Conservation (phyloP, 2,888 invertebrate genomes). For the Diarsia rubi region DNA sequence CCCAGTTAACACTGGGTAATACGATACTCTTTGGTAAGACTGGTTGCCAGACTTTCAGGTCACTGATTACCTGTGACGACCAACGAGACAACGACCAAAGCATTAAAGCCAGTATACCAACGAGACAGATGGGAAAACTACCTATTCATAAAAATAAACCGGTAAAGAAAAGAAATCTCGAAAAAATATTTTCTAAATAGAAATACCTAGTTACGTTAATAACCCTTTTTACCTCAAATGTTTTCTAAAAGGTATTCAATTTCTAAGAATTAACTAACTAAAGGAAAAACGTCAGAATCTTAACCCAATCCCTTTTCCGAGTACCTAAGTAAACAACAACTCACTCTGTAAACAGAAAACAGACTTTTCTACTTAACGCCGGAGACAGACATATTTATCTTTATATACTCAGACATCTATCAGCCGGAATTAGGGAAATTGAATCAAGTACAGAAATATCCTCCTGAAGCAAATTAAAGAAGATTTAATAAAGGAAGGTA, state of each 20-base stretch:
- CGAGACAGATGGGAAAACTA: too few species aligned
- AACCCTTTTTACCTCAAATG: not conserved
- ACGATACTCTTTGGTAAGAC: too few species aligned
- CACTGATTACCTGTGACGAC: too few species aligned
- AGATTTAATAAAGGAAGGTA: constrained; percentile 52
- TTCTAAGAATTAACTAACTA: not conserved
- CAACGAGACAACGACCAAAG: too few species aligned
- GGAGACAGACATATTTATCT: constrained; percentile 11
- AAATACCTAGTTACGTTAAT: constrained; percentile 1
- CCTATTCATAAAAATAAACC: not conserved
- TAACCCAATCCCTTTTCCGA: constrained; percentile 1
- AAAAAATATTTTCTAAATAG: not conserved
- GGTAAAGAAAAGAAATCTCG: not conserved
- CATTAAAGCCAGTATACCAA: not conserved
- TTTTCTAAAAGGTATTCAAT: constrained; percentile 8
- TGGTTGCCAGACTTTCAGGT: too few species aligned
- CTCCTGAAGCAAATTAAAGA: constrained; percentile 27
- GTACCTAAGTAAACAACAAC: constrained; percentile 28
- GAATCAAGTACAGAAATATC: constrained; percentile 44
- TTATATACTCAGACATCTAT: constrained; percentile 25
- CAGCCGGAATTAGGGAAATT: constrained; percentile 44
- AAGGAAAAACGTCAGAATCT: constrained; percentile 24
- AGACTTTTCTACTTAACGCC: constrained; percentile 32
- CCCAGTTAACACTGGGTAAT: too few species aligned
- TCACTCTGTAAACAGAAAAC: constrained; percentile 32